phyloP scores from a whole-genome alignment of 2,888 invertebrate species.

The Caenorhabditis wallacei region DNA sequence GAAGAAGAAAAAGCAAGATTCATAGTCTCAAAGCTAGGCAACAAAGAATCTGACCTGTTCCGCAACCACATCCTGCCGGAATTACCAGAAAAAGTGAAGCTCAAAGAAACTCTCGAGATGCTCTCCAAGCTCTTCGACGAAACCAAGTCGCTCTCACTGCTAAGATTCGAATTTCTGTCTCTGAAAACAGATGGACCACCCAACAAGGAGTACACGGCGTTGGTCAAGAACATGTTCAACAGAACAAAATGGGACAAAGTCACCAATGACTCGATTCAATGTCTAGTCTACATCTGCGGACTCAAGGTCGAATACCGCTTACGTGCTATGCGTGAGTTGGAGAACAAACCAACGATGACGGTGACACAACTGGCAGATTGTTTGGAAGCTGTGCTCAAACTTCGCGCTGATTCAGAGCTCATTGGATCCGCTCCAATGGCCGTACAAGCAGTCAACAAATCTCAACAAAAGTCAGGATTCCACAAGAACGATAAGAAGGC shows the following conservation, averaged over 20 bases:
- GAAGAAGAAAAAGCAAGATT: background rate
- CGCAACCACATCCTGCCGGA: slow-evolving; percentile 2
- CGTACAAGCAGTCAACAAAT: slow-evolving; percentile 1
- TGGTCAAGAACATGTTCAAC: background rate
- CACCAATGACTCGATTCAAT: background rate
- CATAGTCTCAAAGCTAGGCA: slow-evolving; percentile 1
- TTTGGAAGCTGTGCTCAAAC: background rate
- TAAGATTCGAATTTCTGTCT: background rate
- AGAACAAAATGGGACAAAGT: background rate
- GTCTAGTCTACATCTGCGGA: background rate
- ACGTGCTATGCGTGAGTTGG: slow-evolving; percentile 2
- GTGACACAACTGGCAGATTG: background rate
- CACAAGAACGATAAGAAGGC: background rate
- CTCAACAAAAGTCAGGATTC: background rate
- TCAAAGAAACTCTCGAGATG: slow-evolving; percentile 7
- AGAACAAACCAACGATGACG: slow-evolving; percentile 2
- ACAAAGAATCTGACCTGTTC: background rate
- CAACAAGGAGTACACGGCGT: background rate
- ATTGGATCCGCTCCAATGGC: background rate
- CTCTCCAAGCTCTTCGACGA: slow-evolving; percentile 4
- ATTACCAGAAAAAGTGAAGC: background rate
- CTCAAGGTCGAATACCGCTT: background rate
- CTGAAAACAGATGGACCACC: background rate
- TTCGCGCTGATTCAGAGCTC: background rate
- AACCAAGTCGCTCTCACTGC: background rate